Evolutionary conservation across 2,797 vertebrate genomes (phyloP), one percentile per base, ranked within the genome.

Genomic region (Pseudochirops cupreus): DNA sequence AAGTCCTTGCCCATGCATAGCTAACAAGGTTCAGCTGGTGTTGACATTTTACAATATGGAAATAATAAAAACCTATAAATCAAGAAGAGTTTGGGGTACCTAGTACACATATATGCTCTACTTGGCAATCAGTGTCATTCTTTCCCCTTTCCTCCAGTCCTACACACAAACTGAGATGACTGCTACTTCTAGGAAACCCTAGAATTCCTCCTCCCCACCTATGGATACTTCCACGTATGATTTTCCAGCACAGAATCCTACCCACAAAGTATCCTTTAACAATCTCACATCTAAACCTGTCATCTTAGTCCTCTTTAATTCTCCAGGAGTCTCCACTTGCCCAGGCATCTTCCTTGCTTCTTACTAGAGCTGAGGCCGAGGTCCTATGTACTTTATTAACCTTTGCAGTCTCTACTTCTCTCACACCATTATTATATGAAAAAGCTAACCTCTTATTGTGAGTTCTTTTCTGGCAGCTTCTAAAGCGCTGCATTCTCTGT

Each of bases 141-240:
- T 39, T 31, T 33, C 46, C 56, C 31, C 92, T 52, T 92, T 93
- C 62, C 46, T 26, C 46, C 33, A 18, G 94, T 18, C 28, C 50
- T 95, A 92, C 55, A 87, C 21, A 87, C 46, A 54, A 62, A 93
- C 95, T 96, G 90, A 82, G 91, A 91, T 93, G 62, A 93, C 39
- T 62, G 50, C 46, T n/a, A 89, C 28, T 92, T 95, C 28, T 56
- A 90, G 52, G 74, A 89, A 94, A 96, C 28, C 91, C 90, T 33
- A 53, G 9, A 55, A 90, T 14, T 5, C 74, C 94, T 93, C 29
- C 50, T 16, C 59, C 10, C 29, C 7, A 10, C n/a, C 31, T 87
- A 26, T 24, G 39, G 74, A 56, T 56, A 39, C 2, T 39, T 10
- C 67, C 6, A 18, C 39, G 16, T 39, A 82, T 18, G 39, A 46